A percentile compares a stretch with the other conserved stretches of the same genome.
phyloP scores from a whole-genome alignment of 2,113 vertebrate species.

The Phrynocephalus versicolor region DNA sequence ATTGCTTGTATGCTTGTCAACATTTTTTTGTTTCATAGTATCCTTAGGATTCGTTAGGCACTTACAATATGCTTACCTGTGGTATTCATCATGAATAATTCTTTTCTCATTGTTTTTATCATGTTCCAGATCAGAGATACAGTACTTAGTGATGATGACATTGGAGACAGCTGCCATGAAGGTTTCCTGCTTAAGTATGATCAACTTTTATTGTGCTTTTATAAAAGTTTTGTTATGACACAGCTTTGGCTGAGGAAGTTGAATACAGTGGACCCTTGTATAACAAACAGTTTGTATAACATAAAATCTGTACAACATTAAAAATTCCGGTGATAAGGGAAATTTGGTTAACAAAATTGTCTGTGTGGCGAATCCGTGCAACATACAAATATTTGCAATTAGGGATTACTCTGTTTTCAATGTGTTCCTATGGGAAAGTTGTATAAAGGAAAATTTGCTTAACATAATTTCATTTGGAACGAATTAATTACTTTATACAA shows the following conservation, averaged over 20 bases:
- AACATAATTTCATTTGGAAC: too few species aligned
- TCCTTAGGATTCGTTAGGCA: neutral
- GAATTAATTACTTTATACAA: too few species aligned
- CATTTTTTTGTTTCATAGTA: neutral
- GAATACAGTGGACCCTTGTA: too few species aligned
- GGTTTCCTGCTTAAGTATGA: conserved; percentile 96
- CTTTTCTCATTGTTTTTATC: conserved; percentile 47
- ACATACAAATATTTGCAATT: too few species aligned
- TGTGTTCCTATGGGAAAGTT: too few species aligned
- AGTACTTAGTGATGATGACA: conserved; percentile 92
- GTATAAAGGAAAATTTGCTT: too few species aligned
- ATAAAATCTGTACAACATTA: too few species aligned
- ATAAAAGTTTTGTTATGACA: neutral
- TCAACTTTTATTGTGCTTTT: conserved; percentile 37
- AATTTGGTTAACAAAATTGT: too few species aligned
- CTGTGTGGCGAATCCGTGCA: too few species aligned
- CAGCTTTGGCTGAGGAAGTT: neutral
- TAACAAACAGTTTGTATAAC: too few species aligned
- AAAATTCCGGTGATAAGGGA: too few species aligned
- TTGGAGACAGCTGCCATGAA: conserved; percentile 96
- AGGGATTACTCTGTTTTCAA: too few species aligned
- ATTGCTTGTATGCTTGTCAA: neutral
- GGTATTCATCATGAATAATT: conserved; percentile 26
- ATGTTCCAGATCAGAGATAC: conserved; percentile 89
- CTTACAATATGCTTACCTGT: neutral